Evolutionary conservation across 1,140 invertebrate genomes (phyloP), one percentile per base, ranked within the genome.

Genomic region (Tetragnatha versicolor): DNA sequence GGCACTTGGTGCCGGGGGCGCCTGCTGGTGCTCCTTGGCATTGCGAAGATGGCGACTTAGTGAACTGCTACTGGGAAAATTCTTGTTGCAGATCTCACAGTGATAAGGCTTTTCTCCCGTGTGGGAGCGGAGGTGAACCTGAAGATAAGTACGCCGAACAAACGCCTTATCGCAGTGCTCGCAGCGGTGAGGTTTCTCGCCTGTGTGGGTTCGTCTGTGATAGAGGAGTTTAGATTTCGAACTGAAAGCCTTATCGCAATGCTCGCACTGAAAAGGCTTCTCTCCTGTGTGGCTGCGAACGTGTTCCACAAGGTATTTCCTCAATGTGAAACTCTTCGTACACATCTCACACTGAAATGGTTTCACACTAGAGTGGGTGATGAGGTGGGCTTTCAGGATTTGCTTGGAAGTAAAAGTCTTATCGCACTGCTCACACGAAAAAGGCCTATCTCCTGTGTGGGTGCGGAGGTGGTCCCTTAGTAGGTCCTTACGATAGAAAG

Each of bases 261-360:
- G 66, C 17, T 49, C 66, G 65, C 83, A 84, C 14, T 39, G 63
- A 63, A 60, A 82, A 0, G 82, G 82, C 39, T 79, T 73, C 77
- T 81, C 82, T 22, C 82, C 82, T 0, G 82, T 80, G 66, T 84
- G 83, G 25, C 77, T 80, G 10, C 80, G 63, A 22, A 49, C 42
- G 47, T 84, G 83, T 3, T 81, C 77, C 82, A 45, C 80, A 76
- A 80, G 83, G 82, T 10, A 82, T 68, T 70, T 93, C 86, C 94
- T 94, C 35, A 93, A 94, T 81, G 91, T 91, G 31, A 92, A 93
- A 17, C 91, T 91, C 85, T 94, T 95, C 2, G 93, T 92, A 86
- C 94, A 96, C 63, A 94, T 92, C 81, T 92, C 92, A 86, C 94
- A 96, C 0, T 91, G 89, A 84, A 92, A 94, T 0, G 93, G 94